These are phyloP conservation scores for Bombus terrestris DNA, from an alignment of 1,140 invertebrate species.

Conservation along the genomic window DNA sequence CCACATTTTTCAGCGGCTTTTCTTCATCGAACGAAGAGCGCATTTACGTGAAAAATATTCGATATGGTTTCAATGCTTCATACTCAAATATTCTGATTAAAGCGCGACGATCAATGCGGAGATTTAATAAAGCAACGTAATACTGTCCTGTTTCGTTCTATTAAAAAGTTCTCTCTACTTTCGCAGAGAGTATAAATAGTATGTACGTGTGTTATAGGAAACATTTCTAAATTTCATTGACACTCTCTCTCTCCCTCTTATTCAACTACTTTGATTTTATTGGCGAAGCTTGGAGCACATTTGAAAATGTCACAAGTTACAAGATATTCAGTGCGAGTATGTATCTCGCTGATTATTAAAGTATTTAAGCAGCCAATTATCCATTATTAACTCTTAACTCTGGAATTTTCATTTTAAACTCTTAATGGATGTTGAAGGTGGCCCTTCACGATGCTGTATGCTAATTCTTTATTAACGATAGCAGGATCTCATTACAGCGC, in stretches of 20 bases:
- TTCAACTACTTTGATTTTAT: background rate
- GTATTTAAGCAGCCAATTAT: background rate
- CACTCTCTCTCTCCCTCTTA: no score
- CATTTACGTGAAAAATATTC: background rate
- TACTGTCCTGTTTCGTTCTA: background rate
- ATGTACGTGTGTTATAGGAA: background rate
- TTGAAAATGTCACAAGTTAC: background rate
- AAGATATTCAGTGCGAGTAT: background rate
- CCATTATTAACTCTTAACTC: background rate
- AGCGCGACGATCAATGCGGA: no score
- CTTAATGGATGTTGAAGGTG: no score
- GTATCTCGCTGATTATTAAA: background rate
- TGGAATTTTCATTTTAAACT: no score
- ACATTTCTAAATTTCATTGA: background rate
- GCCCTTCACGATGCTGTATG: no score
- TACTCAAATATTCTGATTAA: conserved; percentile 1
- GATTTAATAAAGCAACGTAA: conserved; percentile 27
- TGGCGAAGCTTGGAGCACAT: background rate
- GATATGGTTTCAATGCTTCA: background rate
- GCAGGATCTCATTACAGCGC: no score
- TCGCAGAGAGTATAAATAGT: background rate
- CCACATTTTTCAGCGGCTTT: background rate
- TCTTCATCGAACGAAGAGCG: no score
- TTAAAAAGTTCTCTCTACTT: background rate
- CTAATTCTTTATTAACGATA: no score